phyloP scores from a whole-genome alignment of 2,113 vertebrate species.

The Mormyrus lacerda region DNA sequence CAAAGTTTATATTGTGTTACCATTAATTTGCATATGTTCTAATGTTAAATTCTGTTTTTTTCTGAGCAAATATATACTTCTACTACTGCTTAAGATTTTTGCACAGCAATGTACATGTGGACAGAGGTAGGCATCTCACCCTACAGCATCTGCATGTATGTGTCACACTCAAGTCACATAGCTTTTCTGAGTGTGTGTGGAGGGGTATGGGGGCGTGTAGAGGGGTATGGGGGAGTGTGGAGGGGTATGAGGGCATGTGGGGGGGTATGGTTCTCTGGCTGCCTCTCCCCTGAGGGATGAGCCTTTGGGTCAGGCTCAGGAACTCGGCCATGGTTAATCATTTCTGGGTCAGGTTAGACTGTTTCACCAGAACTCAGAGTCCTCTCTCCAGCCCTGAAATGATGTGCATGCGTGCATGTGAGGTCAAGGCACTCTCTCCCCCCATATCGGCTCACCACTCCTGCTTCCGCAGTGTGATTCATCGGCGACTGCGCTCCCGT shows the following conservation, averaged over 20 bases:
- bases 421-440: background rate
- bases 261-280: background rate
- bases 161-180: background rate
- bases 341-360: constrained; percentile 8
- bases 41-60: background rate
- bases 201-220: too few relatives aligned
- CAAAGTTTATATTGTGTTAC: background rate
- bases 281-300: background rate
- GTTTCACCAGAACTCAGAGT: background rate
- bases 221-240: too few relatives aligned
- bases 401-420: background rate
- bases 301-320: background rate
- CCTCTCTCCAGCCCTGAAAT: background rate
- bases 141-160: background rate
- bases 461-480: background rate
- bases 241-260: too few relatives aligned
- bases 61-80: background rate
- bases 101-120: background rate
- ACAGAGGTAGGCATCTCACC: background rate
- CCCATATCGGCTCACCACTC: background rate
- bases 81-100: background rate
- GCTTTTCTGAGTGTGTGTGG: background rate
- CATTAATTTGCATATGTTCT: background rate
- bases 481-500: background rate
- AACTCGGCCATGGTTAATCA: background rate